A percentile compares a stretch with the other conserved stretches of the same genome.
Conservation (phyloP, 2,113 vertebrate genomes). For the Diadophis punctatus region DNA sequence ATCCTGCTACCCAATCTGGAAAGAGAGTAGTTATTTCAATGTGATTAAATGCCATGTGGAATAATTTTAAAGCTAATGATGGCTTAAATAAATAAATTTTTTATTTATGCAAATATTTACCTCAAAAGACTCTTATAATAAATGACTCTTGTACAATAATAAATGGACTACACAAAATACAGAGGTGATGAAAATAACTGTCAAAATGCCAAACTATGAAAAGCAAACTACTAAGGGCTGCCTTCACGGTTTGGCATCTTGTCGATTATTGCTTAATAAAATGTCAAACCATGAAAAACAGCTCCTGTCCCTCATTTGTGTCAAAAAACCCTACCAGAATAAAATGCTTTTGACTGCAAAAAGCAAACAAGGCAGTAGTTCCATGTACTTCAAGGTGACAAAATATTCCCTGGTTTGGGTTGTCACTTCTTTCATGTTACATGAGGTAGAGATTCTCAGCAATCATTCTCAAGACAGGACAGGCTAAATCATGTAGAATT, state of each 20-base stretch:
- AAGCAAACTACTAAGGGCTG: background rate
- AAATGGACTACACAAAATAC: background rate
- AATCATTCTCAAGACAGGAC: background rate
- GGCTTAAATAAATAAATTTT: background rate
- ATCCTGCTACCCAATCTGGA: background rate
- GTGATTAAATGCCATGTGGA: background rate
- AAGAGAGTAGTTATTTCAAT: background rate
- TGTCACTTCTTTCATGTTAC: background rate
- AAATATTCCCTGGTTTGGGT: background rate
- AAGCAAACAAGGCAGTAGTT: background rate
- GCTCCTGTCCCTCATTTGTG: background rate
- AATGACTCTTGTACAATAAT: background rate
- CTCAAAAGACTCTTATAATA: background rate
- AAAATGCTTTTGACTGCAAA: background rate
- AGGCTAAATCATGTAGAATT: background rate
- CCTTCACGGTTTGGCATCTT: background rate
- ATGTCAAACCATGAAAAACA: background rate
- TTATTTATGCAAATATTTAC: background rate
- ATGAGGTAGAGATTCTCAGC: background rate
- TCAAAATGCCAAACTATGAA: background rate
- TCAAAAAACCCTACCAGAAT: background rate
- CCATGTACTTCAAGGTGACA: background rate
- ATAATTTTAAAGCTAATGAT: constrained; percentile 1
- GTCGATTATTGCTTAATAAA: background rate
- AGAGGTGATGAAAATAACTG: background rate